Conservation (phyloP, 2,113 vertebrate genomes). For the Pseudopodoces humilis region DNA sequence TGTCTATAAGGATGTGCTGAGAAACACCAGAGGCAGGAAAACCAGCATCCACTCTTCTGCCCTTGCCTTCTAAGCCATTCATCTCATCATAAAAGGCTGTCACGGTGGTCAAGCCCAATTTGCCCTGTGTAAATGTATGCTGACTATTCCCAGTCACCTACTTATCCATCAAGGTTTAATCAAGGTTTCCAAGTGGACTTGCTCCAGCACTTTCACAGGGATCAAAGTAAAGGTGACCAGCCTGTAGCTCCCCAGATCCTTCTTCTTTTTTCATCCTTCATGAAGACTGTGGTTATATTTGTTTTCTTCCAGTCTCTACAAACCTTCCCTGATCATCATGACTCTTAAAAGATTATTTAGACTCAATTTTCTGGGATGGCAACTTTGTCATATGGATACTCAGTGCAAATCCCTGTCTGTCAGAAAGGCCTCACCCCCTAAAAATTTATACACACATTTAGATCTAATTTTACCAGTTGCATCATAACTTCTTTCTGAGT, state of each 20-base stretch:
- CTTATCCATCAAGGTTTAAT: not conserved
- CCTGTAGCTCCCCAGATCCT: not conserved
- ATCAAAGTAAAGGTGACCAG: not conserved
- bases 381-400: not conserved
- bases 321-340: not conserved
- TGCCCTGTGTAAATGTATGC: not conserved
- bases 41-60: not conserved
- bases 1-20: not conserved
- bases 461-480: not conserved
- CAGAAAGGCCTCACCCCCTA: not conserved
- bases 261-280: not conserved
- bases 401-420: not conserved
- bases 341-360: not conserved
- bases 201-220: not conserved
- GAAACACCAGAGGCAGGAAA: not conserved
- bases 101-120: not conserved
- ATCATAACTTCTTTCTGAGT: not conserved
- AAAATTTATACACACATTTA: not conserved
- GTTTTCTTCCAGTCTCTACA: not conserved
- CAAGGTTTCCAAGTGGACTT: not conserved
- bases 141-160: not conserved
- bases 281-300: not conserved
- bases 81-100: not conserved
- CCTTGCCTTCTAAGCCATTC: not conserved
- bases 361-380: not conserved